These are phyloP conservation scores for Eristalinus aeneus DNA, from an alignment of 2,888 invertebrate genomes.

Conservation along the genomic window DNA sequence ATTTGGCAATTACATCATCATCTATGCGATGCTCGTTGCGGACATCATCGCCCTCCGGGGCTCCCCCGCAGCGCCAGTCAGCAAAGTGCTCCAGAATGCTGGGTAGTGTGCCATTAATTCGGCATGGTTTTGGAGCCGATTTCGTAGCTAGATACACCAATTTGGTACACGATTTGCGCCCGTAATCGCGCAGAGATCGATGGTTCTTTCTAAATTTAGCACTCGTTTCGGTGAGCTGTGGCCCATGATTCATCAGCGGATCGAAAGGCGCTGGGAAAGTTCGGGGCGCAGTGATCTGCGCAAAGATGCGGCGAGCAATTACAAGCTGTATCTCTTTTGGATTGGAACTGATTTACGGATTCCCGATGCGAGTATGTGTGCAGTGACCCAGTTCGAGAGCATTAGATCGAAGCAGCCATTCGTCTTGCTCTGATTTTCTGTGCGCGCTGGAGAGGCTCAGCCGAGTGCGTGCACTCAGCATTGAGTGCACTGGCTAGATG, in stretches of 20 bases:
- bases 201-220: conserved; percentile 58
- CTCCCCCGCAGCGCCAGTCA: neutral
- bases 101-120: conserved; percentile 1
- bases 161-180: conserved; percentile 22
- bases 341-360: conserved; percentile 47
- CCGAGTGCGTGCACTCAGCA: neutral
- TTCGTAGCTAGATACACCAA: conserved; percentile 4
- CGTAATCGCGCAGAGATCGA: neutral
- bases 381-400: conserved; percentile 59
- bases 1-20: conserved; percentile 64
- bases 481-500: conserved; percentile 7
- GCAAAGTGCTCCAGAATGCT: conserved; percentile 13
- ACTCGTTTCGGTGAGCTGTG: conserved; percentile 10
- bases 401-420: conserved; percentile 52
- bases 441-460: neutral
- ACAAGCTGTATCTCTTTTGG: conserved; percentile 39
- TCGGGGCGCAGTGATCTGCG: conserved; percentile 17
- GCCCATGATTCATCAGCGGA: conserved; percentile 32
- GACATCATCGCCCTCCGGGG: conserved; percentile 7
- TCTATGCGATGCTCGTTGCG: neutral
- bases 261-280: conserved; percentile 37
- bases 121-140: neutral
- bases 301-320: conserved; percentile 9
- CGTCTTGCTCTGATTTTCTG: conserved; percentile 62
- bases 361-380: conserved; percentile 13